Base-by-base conservation (phyloP, 1,140 invertebrate species). In the Drosophila micromelanica region DNA sequence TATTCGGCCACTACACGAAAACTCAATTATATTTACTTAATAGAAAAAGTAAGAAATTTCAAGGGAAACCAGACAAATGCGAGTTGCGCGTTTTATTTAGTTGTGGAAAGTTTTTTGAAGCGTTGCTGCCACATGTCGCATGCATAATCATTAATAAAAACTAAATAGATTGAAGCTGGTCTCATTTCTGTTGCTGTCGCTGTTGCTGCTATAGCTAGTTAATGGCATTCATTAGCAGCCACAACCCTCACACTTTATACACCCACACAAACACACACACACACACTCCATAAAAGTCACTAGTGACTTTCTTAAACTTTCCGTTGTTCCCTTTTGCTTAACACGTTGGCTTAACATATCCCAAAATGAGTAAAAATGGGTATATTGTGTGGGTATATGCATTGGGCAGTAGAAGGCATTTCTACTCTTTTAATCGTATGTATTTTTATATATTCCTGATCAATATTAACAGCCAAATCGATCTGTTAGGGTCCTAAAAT, bases 81-180 rank as follows among this genome's bases (percentile, higher is more conserved):
- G 76, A 30, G 20, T 68, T 72, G 46, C 59, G 60, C 63, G 64
- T 76, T 85, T 76, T 32, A 79, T 76, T 73, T 67, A 80, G 72
- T 85, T 76, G 27, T 17, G 46, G 11, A 42, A 38, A 35, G 38
- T 61, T 37, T 37, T 2, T 37, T 23, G 38, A 63, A 17, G n/a
- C 15, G 27, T 48, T 54, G 59, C 46, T 60, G 52, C 52, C 43
- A 81, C 82, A 87, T 82, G 82, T 70, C 75, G 82, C 76, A 80
- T 80, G 71, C 48, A 76, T 61, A 67, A 73, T 76, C 84, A 87
- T 87, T 87, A 87, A 87, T 87, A 87, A 73, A 76, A 82, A 78
- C 72, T 82, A 82, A 87, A 87, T 78, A 79, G 72, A 82, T 82
- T 87, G 78, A 76, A 70, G 72, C 71, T 69, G 60, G 11, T 61